Conservation (phyloP, 2,888 invertebrate species). For the Callosobruchus maculatus region DNA sequence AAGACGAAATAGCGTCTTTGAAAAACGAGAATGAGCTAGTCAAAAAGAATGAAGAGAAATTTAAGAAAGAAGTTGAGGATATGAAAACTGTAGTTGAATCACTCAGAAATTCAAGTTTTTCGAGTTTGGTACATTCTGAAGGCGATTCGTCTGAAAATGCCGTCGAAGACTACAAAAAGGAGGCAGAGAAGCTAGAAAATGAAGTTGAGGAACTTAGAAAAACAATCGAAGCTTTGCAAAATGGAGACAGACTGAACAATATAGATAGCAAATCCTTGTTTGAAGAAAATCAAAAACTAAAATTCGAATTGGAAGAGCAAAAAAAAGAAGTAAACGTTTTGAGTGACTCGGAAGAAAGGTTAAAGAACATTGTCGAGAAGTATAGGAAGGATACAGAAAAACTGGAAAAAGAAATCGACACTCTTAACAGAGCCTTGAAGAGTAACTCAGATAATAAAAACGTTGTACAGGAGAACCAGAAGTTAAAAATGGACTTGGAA, state of each 20-base stretch:
- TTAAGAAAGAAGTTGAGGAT: slow-evolving; percentile 15
- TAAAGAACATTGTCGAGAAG: slow-evolving; percentile 28
- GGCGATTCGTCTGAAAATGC: neutral
- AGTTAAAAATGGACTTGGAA: slow-evolving; percentile 31
- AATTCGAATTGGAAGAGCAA: slow-evolving; percentile 13
- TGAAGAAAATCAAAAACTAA: slow-evolving; percentile 25
- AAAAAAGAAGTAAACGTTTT: slow-evolving; percentile 32
- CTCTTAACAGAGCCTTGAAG: neutral
- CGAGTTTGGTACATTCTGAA: neutral
- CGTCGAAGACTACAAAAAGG: neutral
- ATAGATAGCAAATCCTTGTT: slow-evolving; percentile 11
- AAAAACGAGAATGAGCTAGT: slow-evolving; percentile 7
- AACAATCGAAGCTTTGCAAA: slow-evolving; percentile 16
- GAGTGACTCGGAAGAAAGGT: slow-evolving; percentile 25
- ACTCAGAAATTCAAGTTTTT: neutral
- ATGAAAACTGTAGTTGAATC: neutral
- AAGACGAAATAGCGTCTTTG: slow-evolving; percentile 6
- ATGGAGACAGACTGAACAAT: slow-evolving; percentile 30
- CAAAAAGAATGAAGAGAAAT: slow-evolving; percentile 5
- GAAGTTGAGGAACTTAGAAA: slow-evolving; percentile 48
- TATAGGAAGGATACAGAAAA: slow-evolving; percentile 35
- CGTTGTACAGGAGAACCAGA: slow-evolving; percentile 25
- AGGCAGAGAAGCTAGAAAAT: slow-evolving; percentile 37
- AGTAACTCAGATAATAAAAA: slow-evolving; percentile 16
- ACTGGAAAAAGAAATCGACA: slow-evolving; percentile 31